Percentiles rank a stretch among this genome's conserved stretches.
Conservation (phyloP, 2,113 vertebrate species). For the Vulpes lagopus region DNA sequence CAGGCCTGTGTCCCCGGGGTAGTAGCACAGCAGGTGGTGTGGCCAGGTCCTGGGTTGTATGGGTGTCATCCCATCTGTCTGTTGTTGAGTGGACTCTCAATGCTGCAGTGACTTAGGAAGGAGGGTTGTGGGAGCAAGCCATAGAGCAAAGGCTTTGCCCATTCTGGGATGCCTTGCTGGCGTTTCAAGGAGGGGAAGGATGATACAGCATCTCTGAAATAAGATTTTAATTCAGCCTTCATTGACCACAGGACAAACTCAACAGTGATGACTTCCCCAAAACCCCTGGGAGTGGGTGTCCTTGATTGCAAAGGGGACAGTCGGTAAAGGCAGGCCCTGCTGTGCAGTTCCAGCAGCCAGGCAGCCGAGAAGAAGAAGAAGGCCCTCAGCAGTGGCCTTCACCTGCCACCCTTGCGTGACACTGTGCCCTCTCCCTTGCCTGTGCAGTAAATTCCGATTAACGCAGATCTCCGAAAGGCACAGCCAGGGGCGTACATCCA, state of each 20-base stretch:
- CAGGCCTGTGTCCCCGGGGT: background rate
- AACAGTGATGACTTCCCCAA: background rate
- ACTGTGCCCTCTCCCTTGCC: background rate
- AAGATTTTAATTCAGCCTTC: background rate
- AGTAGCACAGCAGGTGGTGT: accelerated
- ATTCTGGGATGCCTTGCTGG: background rate
- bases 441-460: background rate
- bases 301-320: background rate
- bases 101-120: background rate
- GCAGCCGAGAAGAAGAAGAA: background rate
- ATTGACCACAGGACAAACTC: background rate
- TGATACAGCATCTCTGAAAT: background rate
- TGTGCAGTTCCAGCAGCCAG: background rate
- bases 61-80: background rate
- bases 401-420: background rate
- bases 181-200: background rate
- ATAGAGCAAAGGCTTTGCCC: background rate
- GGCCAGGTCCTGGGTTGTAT: too few relatives aligned
- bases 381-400: background rate
- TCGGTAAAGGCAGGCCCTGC: background rate
- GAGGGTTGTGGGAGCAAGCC: background rate
- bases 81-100: background rate
- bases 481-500: background rate
- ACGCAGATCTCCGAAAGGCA: background rate
- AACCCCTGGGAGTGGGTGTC: background rate